Evolutionary conservation across 2,797 vertebrate genomes (phyloP).

Genomic region (Liasis olivaceus): DNA sequence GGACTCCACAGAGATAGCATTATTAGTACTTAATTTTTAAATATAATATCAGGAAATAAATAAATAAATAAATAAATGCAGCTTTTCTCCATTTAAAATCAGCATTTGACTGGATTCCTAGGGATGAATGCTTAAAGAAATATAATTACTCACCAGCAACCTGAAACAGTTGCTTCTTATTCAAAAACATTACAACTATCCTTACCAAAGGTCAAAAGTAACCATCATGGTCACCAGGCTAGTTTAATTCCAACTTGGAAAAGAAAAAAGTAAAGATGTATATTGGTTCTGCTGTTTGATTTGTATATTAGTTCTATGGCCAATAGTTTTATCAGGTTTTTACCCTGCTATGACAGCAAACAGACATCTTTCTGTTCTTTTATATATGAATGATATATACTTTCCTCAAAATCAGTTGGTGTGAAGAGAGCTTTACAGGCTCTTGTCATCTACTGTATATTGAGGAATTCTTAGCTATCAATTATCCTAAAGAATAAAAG

Average conservation of each 20-base stretch:
- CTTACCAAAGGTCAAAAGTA: background rate
- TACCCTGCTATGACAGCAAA: background rate
- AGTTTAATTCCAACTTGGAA: background rate
- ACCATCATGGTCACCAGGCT: background rate
- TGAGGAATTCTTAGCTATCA: background rate
- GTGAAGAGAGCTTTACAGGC: background rate
- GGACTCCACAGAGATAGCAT: background rate
- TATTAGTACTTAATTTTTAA: background rate
- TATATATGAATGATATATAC: background rate
- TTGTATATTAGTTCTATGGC: too few species aligned
- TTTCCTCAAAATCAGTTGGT: background rate
- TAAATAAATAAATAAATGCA: too few species aligned
- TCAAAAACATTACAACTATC: background rate
- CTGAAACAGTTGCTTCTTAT: background rate
- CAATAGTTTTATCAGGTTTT: too few species aligned
- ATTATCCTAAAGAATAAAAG: background rate
- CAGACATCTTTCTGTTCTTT: background rate
- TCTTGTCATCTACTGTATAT: background rate
- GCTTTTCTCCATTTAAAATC: background rate
- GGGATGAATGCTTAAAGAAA: background rate
- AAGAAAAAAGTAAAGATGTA: background rate
- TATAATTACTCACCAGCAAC: background rate
- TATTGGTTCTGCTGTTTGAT: too few species aligned
- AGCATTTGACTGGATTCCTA: background rate
- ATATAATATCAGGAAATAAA: background rate